phyloP scores from a whole-genome alignment of 2,797 vertebrate species.

The Spinus pinus region DNA sequence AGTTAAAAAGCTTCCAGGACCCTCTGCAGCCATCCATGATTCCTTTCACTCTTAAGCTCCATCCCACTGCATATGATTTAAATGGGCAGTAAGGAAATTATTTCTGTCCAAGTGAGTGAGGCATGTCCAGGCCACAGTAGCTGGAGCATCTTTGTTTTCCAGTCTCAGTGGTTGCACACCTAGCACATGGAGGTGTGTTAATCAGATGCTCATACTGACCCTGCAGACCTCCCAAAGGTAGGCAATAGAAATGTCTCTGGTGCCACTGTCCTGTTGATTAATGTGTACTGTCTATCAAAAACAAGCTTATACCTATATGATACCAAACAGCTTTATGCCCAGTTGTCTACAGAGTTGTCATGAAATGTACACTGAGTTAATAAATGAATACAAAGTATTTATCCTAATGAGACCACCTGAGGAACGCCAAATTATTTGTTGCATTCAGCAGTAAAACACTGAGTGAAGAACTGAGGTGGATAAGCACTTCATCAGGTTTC shows the following conservation, averaged over 20 bases:
- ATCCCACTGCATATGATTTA: neutral
- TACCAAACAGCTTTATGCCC: neutral
- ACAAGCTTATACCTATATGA: neutral
- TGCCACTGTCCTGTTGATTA: neutral
- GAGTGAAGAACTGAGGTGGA: neutral
- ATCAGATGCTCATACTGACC: neutral
- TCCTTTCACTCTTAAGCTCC: neutral
- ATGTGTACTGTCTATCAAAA: neutral
- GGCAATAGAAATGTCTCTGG: neutral
- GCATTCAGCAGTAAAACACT: neutral
- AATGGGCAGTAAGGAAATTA: neutral
- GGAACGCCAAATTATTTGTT: neutral
- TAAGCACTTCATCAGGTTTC: neutral
- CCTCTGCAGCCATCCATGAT: neutral
- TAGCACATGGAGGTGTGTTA: fast-evolving
- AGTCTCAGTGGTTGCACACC: neutral
- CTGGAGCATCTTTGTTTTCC: neutral
- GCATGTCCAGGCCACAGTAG: fast-evolving
- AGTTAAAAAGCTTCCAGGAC: neutral
- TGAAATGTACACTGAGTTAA: neutral
- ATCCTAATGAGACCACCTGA: neutral
- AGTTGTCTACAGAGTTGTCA: neutral
- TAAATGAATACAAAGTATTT: neutral
- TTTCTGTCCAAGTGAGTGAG: neutral
- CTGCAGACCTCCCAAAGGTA: neutral